Base-by-base conservation (phyloP, 2,113 vertebrate species). In the Sinocyclocheilus grahami region DNA sequence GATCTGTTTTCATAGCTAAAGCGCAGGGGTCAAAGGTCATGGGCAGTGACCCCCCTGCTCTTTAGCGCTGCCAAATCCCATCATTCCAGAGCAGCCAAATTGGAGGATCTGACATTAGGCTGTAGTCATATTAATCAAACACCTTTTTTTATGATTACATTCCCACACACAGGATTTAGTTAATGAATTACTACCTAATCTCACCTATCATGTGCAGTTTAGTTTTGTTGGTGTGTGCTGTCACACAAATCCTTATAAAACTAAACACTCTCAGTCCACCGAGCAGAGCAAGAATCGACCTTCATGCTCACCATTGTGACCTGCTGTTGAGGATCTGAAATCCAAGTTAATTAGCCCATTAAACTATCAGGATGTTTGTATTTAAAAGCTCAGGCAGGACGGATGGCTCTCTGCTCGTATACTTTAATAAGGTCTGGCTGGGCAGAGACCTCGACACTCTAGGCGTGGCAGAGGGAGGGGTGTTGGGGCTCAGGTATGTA, bases 31-130 rank as follows among this genome's bases (percentile, higher is more conserved):
- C 88, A 93, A 93, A 93, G 92, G 90, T 93, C 51, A 53, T 16
- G 51, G 51, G 51, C 51, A 82, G 46, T 92, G 92, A 94, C 93
- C 91, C 88, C 51, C 51, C 30, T 60, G 89, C 86, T 90, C 92
- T 93, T 93, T 93, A 92, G 83, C 91, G 92, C 94, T 67, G 90
- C 88, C 92, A 88, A 90, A 91, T 93, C 93, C 88, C 90, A 92
- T 93, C 91, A 92, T 91, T 87, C 89, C 91, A 89, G 82, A 88
- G 89, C 87, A 90, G 89, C 90, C 90, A 90, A 89, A 65, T 87
- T 84, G 89, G 88, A 88, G 87, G 93, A 90, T 93, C 90, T 90
- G 78, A 91, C 91, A 94, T 93, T 91, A 92, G 93, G 92, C 86
- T 92, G 90, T 92, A 89, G 88, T 72, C 69, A 71, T 63, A 79